Conservation (phyloP, 1,140 invertebrate genomes). For the Pristionchus pacificus region DNA sequence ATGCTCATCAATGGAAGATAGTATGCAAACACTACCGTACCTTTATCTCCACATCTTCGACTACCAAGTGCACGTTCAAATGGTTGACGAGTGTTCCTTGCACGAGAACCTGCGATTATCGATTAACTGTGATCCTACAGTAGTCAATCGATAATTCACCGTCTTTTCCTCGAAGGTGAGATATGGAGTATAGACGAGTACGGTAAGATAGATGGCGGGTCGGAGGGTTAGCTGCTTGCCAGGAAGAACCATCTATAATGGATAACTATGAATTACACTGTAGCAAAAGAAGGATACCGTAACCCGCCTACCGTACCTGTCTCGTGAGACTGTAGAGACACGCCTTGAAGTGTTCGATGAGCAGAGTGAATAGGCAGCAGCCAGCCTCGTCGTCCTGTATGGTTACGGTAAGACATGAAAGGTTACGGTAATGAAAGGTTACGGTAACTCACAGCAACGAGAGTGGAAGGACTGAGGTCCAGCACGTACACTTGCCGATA, state of each 20-base stretch:
- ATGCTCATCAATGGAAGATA: too few species aligned
- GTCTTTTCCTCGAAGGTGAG: not conserved
- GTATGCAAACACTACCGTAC: too few species aligned
- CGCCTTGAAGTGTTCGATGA: constrained; percentile 66
- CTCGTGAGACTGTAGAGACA: constrained; percentile 67
- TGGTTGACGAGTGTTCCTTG: constrained; percentile 70
- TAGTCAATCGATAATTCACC: not conserved
- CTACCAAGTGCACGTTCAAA: constrained; percentile 66
- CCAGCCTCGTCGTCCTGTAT: constrained; percentile 67
- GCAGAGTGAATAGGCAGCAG: constrained; percentile 70
- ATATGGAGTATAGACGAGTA: not conserved
- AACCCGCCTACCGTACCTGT: constrained; percentile 73
- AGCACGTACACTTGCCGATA: constrained; percentile 74
- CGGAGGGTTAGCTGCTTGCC: not conserved
- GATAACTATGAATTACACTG: constrained; percentile 42
- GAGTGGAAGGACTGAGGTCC: constrained; percentile 75
- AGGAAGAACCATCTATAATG: not conserved
- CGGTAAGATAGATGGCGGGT: not conserved
- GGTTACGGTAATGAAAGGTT: not conserved
- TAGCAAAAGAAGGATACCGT: constrained; percentile 76
- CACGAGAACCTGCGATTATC: constrained; percentile 66
- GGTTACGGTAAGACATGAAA: constrained; percentile 14
- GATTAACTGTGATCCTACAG: too few species aligned
- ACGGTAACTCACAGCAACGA: constrained; percentile 66
- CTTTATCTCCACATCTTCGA: constrained; percentile 63